phyloP scores from a whole-genome alignment of 2,797 vertebrate species.

The Cuniculus paca region DNA sequence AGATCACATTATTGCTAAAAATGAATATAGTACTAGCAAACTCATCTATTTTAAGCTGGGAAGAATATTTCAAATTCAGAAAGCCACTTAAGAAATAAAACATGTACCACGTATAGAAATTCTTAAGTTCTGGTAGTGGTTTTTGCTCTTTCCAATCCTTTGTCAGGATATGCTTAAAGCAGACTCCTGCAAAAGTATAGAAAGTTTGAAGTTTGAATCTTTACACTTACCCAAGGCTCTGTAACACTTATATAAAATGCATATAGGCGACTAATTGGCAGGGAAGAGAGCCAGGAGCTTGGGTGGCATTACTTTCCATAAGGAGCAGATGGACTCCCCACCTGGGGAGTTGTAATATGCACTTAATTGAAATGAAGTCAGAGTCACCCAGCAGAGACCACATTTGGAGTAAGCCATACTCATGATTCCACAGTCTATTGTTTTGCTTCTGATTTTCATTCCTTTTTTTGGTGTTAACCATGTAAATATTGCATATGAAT shows the following conservation, averaged over 20 bases:
- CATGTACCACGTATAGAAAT: not conserved
- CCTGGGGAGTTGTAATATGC: constrained; percentile 55
- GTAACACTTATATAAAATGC: constrained; percentile 34
- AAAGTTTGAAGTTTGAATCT: not conserved
- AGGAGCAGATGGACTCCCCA: constrained; percentile 66
- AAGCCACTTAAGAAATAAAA: not conserved
- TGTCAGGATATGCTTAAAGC: not conserved
- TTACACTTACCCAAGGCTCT: not conserved
- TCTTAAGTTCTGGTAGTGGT: not conserved
- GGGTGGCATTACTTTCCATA: constrained; percentile 47
- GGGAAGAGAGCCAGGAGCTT: constrained; percentile 55
- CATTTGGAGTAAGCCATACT: not conserved
- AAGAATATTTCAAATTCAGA: constrained; percentile 49
- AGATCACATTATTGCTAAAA: constrained; percentile 29
- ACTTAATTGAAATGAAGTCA: constrained; percentile 77
- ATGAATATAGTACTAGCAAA: not conserved
- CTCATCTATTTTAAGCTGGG: constrained; percentile 26
- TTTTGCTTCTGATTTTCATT: constrained; percentile 40
- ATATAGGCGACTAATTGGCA: constrained; percentile 42
- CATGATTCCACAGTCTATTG: not conserved
- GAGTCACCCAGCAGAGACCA: constrained; percentile 22
- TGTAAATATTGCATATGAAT: constrained; percentile 29
- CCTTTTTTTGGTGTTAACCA: not conserved
- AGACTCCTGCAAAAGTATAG: constrained; percentile 2
- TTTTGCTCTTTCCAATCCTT: constrained; percentile 3